Percentiles rank a stretch among this genome's conserved stretches.
Conservation (phyloP, 2,888 invertebrate genomes). For the Apocheima hispidaria region DNA sequence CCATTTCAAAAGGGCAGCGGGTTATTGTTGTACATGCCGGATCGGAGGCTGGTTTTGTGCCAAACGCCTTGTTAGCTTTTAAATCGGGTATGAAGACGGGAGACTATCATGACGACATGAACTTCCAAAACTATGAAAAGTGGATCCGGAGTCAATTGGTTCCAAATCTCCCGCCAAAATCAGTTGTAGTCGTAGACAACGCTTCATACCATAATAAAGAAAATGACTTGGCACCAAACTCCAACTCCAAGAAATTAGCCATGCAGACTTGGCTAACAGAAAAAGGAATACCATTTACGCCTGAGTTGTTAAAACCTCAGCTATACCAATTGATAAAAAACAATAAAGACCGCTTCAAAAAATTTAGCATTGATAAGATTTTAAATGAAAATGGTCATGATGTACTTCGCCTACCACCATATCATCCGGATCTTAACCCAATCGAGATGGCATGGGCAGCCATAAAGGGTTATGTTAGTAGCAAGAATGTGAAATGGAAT, state of each 20-base stretch:
- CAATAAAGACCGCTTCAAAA: conserved; percentile 7
- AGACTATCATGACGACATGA: conserved; percentile 4
- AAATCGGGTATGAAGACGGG: background rate
- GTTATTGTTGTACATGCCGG: conserved; percentile 6
- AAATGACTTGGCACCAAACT: conserved; percentile 1
- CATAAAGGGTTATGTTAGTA: background rate
- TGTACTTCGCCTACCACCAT: background rate
- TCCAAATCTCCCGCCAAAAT: conserved; percentile 8
- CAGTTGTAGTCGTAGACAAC: conserved; percentile 10
- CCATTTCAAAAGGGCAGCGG: too few species aligned
- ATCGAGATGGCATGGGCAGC: conserved; percentile 1
- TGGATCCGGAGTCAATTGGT: conserved; percentile 6
- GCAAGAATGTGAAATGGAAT: too few species aligned
- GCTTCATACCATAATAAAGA: conserved; percentile 8
- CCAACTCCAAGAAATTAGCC: background rate
- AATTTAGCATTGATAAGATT: background rate
- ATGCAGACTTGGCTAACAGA: background rate
- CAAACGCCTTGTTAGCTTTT: background rate
- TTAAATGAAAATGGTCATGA: background rate
- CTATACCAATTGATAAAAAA: conserved; percentile 5
- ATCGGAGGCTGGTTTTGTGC: conserved; percentile 6
- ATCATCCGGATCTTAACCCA: background rate
- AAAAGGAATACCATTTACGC: background rate
- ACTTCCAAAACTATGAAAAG: conserved; percentile 11
- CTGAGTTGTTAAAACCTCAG: background rate